Evolutionary conservation across 2,113 vertebrate genomes (phyloP), one percentile per base, ranked within the genome.

Genomic region (Martes martes): DNA sequence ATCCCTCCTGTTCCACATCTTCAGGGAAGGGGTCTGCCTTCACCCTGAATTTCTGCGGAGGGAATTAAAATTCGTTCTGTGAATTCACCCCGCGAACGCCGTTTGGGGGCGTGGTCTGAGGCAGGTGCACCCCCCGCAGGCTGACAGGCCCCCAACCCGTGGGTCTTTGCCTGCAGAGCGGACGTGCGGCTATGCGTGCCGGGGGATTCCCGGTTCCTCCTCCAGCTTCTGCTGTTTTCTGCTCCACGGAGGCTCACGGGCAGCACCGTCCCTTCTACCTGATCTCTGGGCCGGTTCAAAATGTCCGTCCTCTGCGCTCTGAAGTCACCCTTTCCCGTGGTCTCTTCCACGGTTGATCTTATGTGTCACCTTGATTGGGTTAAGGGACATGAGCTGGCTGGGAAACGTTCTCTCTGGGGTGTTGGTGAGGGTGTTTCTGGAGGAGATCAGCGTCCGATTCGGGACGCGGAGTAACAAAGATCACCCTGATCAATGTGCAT

Each of bases 111-210:
- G 19, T 85, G 14, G 6, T 11, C 31, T 47, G 28, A 42, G 47
- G 16, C 50, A 50, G 39, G 33, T 67, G 11, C 45, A 16, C 18
- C 61, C 28, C 23, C 23, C 21, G 76, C 11, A 1, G 26, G 57
- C 9, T 11, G 57, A n/a, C 0, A 1, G 36, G 19, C 15, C 28
- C 21, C 65, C 16, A 36, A 39, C 6, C 10, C 0, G 0, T 6
- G 55, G 55, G 19, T 39, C 67, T 78, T 16, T 14, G 9, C 5
- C 36, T 7, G 10, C 42, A 61, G 39, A 69, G 69, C 3, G 15
- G 13, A 39, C 42, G 19, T 50, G 15, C 31, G 33, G 7, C 13
- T 59, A 33, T 33, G 26, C 28, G 42, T 28, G 33, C 26, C 7
- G 1, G 16, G 36, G 39, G 88, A 6, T 4, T 90, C 76, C 18